These are phyloP conservation scores for Spisula subtruncata DNA, from an alignment of 2,888 invertebrate species.

Conservation along the genomic window DNA sequence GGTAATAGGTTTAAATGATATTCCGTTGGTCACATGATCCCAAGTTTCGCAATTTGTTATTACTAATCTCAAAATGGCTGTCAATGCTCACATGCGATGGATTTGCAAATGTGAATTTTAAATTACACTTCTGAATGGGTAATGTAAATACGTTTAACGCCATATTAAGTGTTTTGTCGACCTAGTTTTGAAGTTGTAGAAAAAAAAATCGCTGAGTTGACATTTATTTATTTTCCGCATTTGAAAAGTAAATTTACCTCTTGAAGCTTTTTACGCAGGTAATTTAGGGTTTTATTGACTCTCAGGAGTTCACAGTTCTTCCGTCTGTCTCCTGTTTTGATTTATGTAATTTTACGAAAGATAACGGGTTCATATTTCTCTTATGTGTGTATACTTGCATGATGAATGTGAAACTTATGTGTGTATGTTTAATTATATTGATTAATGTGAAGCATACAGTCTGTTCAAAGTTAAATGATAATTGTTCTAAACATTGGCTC, in stretches of 20 bases:
- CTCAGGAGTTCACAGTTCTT: not conserved
- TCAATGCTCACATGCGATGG: conserved; percentile 25
- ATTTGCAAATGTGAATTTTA: conserved; percentile 40
- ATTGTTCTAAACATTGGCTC: too few relatives aligned
- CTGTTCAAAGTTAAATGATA: too few relatives aligned
- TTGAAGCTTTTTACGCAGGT: not conserved
- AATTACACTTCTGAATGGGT: conserved; percentile 28
- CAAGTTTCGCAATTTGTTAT: not conserved
- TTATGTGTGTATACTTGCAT: too few relatives aligned
- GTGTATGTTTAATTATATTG: too few relatives aligned
- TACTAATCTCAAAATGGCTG: not conserved
- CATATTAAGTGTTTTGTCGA: conserved; percentile 30
- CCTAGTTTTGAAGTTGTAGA: conserved; percentile 1
- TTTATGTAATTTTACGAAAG: not conserved
- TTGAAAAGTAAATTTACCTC: not conserved
- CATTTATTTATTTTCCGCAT: conserved; percentile 6
- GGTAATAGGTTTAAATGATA: conserved; percentile 20
- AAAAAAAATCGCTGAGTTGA: not conserved
- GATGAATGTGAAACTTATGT: too few relatives aligned
- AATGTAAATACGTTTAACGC: conserved; percentile 39
- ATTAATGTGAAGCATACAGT: too few relatives aligned
- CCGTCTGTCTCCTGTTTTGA: not conserved
- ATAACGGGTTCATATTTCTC: not conserved
- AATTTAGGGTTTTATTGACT: not conserved
- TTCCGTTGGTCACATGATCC: not conserved